These are phyloP conservation scores for Ectemnius lituratus DNA, from an alignment of 2,888 invertebrate genomes.

Conservation along the genomic window DNA sequence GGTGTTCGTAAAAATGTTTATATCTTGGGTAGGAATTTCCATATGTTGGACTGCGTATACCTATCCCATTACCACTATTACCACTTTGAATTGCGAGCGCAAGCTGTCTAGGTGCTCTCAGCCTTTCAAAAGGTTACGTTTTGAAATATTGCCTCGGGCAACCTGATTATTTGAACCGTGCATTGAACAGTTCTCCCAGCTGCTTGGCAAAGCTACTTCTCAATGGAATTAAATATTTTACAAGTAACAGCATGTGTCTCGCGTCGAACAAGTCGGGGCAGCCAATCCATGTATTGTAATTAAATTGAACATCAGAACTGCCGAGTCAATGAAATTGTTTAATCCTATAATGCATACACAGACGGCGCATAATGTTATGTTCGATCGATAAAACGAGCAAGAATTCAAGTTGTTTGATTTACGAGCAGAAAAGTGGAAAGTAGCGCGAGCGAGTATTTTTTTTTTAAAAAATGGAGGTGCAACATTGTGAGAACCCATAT, in stretches of 20 bases:
- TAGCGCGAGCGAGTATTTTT: background rate
- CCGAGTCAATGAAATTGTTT: no score
- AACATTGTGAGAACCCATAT: constrained; percentile 9
- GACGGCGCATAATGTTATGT: no score
- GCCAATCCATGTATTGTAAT: no score
- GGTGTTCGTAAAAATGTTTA: no score
- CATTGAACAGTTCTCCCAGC: constrained; percentile 24
- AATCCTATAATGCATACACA: no score
- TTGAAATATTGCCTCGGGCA: constrained; percentile 47
- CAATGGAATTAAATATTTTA: constrained; percentile 12
- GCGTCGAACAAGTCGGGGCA: no score
- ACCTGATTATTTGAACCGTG: constrained; percentile 29
- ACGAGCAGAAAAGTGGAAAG: background rate
- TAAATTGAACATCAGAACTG: no score
- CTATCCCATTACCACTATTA: constrained; percentile 27
- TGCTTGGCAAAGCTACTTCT: constrained; percentile 20
- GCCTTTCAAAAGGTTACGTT: constrained; percentile 39
- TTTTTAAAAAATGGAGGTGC: constrained; percentile 16
- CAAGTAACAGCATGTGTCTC: no score
- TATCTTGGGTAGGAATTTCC: background rate
- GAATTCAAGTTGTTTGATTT: background rate
- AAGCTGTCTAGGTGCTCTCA: constrained; percentile 28
- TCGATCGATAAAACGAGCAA: no score
- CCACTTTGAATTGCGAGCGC: constrained; percentile 19
- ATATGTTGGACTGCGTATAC: constrained; percentile 13